These are phyloP conservation scores for Nymphicus hollandicus DNA, from an alignment of 2,113 vertebrate species.

Conservation along the genomic window DNA sequence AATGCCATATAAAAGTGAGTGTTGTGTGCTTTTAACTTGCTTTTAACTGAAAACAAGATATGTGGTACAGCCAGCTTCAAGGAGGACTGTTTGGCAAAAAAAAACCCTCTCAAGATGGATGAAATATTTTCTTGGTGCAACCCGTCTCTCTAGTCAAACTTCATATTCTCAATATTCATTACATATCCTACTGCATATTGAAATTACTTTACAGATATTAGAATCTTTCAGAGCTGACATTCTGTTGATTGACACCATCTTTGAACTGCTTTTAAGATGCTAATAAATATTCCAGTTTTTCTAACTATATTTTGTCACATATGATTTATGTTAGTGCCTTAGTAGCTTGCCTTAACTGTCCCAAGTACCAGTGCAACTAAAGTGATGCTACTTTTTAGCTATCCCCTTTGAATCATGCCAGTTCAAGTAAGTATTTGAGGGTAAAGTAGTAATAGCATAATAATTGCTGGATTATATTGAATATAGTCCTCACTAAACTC, in stretches of 20 bases:
- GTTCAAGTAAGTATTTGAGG: background rate
- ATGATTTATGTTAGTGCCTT: background rate
- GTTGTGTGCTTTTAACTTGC: background rate
- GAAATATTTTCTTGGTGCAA: background rate
- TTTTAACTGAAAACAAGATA: background rate
- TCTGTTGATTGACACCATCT: background rate
- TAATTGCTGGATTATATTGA: background rate
- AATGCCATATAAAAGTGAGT: slow-evolving; percentile 94
- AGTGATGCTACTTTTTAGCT: background rate
- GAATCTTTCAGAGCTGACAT: background rate
- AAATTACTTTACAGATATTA: background rate
- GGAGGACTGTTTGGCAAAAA: background rate
- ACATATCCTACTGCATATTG: background rate
- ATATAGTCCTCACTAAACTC: background rate
- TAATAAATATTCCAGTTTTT: background rate
- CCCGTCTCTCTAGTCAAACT: background rate
- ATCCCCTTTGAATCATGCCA: background rate
- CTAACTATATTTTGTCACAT: background rate
- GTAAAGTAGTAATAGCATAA: background rate
- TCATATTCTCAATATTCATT: background rate
- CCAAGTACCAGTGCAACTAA: background rate
- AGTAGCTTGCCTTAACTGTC: background rate
- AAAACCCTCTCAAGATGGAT: background rate
- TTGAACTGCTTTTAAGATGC: background rate
- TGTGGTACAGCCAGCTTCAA: background rate